A percentile compares a stretch with the other conserved stretches of the same genome.
These are phyloP conservation scores for Pollenia labialis DNA, from an alignment of 2,888 invertebrate genomes.

Conservation along the genomic window DNA sequence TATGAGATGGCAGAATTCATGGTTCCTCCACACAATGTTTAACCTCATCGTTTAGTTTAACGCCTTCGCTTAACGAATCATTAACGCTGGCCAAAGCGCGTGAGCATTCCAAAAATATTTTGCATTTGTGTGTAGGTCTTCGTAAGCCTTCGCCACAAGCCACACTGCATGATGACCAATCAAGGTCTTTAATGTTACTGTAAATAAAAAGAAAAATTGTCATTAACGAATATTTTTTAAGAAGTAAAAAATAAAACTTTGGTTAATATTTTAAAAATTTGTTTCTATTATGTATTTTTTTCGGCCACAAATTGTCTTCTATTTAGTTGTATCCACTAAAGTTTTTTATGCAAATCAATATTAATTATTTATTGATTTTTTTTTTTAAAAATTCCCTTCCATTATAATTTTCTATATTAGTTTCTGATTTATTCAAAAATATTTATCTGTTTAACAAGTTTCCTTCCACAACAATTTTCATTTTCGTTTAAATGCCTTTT, in stretches of 20 bases:
- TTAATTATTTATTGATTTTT: constrained; percentile 6
- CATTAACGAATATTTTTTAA: background rate
- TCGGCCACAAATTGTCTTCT: too few species aligned
- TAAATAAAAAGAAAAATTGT: constrained; percentile 67
- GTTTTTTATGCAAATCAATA: constrained; percentile 15
- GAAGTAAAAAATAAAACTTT: too few species aligned
- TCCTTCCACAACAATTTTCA: background rate
- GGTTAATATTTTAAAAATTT: too few species aligned
- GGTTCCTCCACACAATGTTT: constrained; percentile 92
- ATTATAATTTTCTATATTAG: background rate
- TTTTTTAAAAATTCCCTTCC: too few species aligned
- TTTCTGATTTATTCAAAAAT: background rate
- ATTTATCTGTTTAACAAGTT: background rate
- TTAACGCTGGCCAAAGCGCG: constrained; percentile 94
- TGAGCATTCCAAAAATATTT: constrained; percentile 96
- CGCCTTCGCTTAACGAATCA: constrained; percentile 93
- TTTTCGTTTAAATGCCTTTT: background rate
- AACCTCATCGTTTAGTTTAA: constrained; percentile 91
- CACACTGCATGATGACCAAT: constrained; percentile 96
- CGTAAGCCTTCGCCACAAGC: constrained; percentile 95
- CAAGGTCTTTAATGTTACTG: constrained; percentile 94
- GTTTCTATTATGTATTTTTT: too few species aligned
- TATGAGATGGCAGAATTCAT: constrained; percentile 88
- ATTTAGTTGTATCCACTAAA: background rate
- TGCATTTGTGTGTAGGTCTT: constrained; percentile 94